Evolutionary conservation across 35 echinoderm and acorn worm genomes (phyloP).

Genomic region (Ophiothrix spiculata): DNA sequence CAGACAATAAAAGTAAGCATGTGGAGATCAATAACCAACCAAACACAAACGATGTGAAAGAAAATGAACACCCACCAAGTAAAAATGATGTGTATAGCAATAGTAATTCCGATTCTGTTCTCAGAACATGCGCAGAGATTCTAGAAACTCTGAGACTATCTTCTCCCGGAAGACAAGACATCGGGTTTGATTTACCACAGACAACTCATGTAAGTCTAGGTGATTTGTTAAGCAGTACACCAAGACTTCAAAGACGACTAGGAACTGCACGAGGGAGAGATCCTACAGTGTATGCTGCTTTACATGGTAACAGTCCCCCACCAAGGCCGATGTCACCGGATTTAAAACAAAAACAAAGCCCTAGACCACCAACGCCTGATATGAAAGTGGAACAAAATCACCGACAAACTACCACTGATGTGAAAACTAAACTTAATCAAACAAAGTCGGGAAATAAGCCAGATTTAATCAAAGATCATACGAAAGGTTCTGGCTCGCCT

Average conservation of each 20-base stretch:
- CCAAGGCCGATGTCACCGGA: no score
- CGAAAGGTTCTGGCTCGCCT: background rate
- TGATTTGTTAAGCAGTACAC: slow-evolving; percentile 41
- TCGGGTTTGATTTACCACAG: slow-evolving; percentile 20
- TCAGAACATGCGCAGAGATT: background rate
- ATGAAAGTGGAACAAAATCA: no score
- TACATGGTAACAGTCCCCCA: background rate
- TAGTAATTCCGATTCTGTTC: background rate
- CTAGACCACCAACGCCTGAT: no score
- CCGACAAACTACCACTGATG: background rate
- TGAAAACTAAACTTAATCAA: background rate
- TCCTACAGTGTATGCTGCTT: slow-evolving; percentile 15
- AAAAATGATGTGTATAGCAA: no score
- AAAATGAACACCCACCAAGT: background rate
- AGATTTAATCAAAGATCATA: background rate
- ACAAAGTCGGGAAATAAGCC: background rate
- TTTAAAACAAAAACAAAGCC: no score
- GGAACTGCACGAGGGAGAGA: slow-evolving; percentile 2
- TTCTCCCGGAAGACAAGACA: background rate
- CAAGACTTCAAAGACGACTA: slow-evolving; percentile 25
- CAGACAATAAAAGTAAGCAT: background rate
- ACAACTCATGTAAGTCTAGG: slow-evolving; percentile 40
- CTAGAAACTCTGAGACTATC: background rate
- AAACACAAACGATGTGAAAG: background rate
- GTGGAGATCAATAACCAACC: background rate